Percentiles rank a stretch among this genome's conserved stretches.
These are phyloP conservation scores for Caenorhabditis angaria DNA, from an alignment of 2,888 invertebrate genomes.

Conservation along the genomic window DNA sequence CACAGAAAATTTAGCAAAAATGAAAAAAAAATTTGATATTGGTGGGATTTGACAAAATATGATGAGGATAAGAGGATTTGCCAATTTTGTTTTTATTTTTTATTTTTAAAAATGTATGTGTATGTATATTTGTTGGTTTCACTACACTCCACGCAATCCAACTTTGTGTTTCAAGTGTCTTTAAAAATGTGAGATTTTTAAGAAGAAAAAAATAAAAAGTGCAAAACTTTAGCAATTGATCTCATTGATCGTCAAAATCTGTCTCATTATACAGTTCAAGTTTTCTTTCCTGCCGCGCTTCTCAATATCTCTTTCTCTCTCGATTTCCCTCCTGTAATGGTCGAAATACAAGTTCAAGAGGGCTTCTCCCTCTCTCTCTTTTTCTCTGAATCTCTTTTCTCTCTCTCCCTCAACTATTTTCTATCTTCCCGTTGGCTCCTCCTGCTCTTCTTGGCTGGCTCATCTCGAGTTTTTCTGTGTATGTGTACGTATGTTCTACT, in stretches of 20 bases:
- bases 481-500: not conserved
- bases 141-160: too few species aligned
- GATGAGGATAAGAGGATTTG: not conserved
- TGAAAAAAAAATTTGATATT: not conserved
- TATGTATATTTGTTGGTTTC: too few species aligned
- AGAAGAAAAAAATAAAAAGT: too few species aligned
- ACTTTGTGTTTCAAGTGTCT: too few species aligned
- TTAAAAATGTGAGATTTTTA: too few species aligned
- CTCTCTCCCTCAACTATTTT: not conserved
- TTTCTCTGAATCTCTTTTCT: not conserved
- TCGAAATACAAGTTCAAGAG: not conserved
- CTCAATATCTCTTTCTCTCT: too few species aligned
- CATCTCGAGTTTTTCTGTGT: not conserved
- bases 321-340: not conserved
- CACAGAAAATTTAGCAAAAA: not conserved
- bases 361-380: not conserved
- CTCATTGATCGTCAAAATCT: too few species aligned
- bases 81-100: not conserved
- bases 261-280: too few species aligned
- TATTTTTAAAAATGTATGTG: too few species aligned
- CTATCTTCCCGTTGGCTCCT: not conserved
- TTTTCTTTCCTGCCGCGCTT: not conserved
- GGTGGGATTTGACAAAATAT: constrained; percentile 2
- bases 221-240: too few species aligned
- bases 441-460: not conserved